Evolutionary conservation across 2,888 invertebrate genomes (phyloP).

Genomic region (Iphiclides podalirius): DNA sequence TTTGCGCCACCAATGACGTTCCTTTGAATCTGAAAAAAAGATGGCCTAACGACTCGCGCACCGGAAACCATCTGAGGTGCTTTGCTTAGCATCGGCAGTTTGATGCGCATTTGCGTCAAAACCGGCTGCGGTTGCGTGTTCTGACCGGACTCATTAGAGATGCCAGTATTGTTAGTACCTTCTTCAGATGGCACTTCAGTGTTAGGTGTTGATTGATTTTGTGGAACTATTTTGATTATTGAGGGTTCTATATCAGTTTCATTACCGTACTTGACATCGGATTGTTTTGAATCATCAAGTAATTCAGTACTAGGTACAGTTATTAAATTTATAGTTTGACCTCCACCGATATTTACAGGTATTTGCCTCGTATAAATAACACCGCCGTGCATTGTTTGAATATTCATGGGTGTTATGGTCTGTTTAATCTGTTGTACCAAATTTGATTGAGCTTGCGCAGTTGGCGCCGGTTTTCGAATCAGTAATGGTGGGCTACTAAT

Average conservation of each 20-base stretch:
- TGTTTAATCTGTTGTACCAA: slow-evolving; percentile 74
- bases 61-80: slow-evolving; percentile 78
- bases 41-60: slow-evolving; percentile 77
- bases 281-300: slow-evolving; percentile 65
- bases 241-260: slow-evolving; percentile 59
- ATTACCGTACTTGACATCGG: slow-evolving; percentile 44
- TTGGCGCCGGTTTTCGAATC: slow-evolving; percentile 54
- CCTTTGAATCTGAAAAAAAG: slow-evolving; percentile 81
- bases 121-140: slow-evolving; percentile 60
- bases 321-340: slow-evolving; percentile 81
- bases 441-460: slow-evolving; percentile 55
- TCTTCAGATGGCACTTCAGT: slow-evolving; percentile 51
- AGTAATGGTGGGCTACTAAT: slow-evolving; percentile 63
- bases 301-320: slow-evolving; percentile 73
- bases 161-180: slow-evolving; percentile 43
- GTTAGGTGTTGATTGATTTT: slow-evolving; percentile 48
- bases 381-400: slow-evolving; percentile 83
- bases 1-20: slow-evolving; percentile 80
- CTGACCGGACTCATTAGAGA: slow-evolving; percentile 48
- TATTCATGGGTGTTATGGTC: slow-evolving; percentile 76
- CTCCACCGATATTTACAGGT: slow-evolving; percentile 80
- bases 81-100: slow-evolving; percentile 74
- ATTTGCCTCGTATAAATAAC: slow-evolving; percentile 87
- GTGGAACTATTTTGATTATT: slow-evolving; percentile 71
- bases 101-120: slow-evolving; percentile 77